Conservation (phyloP, 2,888 invertebrate species). For the Margaritifera margaritifera region DNA sequence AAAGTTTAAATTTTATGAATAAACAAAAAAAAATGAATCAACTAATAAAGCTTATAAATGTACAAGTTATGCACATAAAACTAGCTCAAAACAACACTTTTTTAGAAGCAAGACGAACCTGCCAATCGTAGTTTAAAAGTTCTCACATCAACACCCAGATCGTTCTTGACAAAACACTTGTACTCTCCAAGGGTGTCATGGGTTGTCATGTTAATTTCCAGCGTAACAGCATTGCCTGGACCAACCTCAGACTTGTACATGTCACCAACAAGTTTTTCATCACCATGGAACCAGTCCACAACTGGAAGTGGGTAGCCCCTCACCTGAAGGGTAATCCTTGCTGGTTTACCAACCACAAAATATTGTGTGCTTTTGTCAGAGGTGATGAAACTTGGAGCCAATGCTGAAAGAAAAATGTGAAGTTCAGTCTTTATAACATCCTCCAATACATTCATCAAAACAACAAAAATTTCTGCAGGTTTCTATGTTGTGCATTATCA, state of each 20-base stretch:
- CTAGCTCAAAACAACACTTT: too few relatives aligned
- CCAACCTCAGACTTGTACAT: conserved; percentile 90
- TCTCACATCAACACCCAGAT: conserved; percentile 93
- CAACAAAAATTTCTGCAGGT: too few relatives aligned
- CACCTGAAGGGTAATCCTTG: conserved; percentile 93
- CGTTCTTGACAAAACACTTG: conserved; percentile 94
- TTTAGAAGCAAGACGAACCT: conserved; percentile 55
- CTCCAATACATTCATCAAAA: too few relatives aligned
- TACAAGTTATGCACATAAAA: too few relatives aligned
- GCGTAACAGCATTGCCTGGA: conserved; percentile 77
- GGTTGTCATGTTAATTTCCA: conserved; percentile 71
- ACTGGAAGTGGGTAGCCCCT: conserved; percentile 97
- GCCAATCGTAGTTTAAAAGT: conserved; percentile 89
- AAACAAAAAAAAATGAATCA: too few relatives aligned
- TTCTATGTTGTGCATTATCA: too few relatives aligned
- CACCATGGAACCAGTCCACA: conserved; percentile 91
- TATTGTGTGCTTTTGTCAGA: conserved; percentile 89
- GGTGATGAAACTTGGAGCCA: conserved; percentile 53
- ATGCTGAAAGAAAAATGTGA: conserved; percentile 30
- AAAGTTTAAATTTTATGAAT: too few relatives aligned
- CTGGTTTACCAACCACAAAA: conserved; percentile 92
- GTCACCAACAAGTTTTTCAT: conserved; percentile 81
- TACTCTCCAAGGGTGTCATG: conserved; percentile 93
- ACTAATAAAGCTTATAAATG: too few relatives aligned
- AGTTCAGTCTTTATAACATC: too few relatives aligned